phyloP scores from a whole-genome alignment of 2,888 invertebrate genomes.

The Cremastobaeus sp. region DNA sequence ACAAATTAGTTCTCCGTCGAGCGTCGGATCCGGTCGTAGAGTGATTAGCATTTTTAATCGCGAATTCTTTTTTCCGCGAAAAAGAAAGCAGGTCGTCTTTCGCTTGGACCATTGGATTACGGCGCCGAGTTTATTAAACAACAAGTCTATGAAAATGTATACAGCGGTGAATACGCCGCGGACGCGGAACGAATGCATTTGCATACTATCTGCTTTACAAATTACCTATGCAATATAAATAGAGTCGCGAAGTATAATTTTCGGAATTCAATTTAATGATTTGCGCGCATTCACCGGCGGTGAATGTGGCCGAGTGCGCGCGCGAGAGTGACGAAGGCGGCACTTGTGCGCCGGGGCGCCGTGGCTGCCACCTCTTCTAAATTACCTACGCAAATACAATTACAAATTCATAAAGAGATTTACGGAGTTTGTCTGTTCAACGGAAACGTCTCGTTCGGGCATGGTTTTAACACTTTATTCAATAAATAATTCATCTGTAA shows the following conservation, averaged over 20 bases:
- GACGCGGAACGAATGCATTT: slow-evolving; percentile 54
- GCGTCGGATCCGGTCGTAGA: slow-evolving; percentile 17
- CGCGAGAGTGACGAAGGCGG: slow-evolving; percentile 38
- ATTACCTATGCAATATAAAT: slow-evolving; percentile 63
- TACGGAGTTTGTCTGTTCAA: slow-evolving; percentile 53
- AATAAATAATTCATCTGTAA: slow-evolving; percentile 52
- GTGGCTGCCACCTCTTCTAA: slow-evolving; percentile 49
- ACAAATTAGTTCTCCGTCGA: slow-evolving; percentile 45
- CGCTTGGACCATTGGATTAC: slow-evolving; percentile 51
- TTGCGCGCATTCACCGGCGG: slow-evolving; percentile 48
- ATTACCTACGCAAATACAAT: slow-evolving; percentile 59
- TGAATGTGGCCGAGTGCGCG: slow-evolving; percentile 37
- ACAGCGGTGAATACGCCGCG: slow-evolving; percentile 49
- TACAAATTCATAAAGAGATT: slow-evolving; percentile 59
- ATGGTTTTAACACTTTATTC: slow-evolving; percentile 50
- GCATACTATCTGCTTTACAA: slow-evolving; percentile 63
- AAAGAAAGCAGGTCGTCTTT: slow-evolving; percentile 16
- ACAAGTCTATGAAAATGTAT: slow-evolving; percentile 61
- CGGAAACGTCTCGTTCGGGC: slow-evolving; percentile 48
- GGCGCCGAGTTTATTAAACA: slow-evolving; percentile 55
- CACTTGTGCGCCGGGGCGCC: slow-evolving; percentile 42
- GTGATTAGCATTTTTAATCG: slow-evolving; percentile 57
- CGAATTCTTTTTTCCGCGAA: slow-evolving; percentile 36
- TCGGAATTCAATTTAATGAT: slow-evolving; percentile 62
- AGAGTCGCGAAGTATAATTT: slow-evolving; percentile 61